Conservation (phyloP, 2,113 vertebrate genomes). For the Heptranchias perlo region DNA sequence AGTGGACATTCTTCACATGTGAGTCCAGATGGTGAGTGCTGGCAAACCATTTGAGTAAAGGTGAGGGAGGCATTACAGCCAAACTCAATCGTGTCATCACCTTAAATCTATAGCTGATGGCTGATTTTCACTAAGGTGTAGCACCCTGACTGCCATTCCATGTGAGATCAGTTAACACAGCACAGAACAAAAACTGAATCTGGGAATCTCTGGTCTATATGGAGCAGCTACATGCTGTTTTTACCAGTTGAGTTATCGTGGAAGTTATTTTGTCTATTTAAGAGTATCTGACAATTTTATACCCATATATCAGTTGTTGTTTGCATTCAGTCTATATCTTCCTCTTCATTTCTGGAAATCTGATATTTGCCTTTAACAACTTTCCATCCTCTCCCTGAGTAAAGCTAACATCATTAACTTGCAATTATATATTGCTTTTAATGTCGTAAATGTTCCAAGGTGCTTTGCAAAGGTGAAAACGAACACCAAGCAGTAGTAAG, state of each 20-base stretch:
- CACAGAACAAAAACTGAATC: background rate
- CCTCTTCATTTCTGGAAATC: background rate
- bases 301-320: background rate
- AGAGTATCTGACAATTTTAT: background rate
- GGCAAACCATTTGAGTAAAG: background rate
- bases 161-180: background rate
- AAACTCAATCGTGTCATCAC: background rate
- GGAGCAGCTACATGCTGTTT: background rate
- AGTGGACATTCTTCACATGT: background rate
- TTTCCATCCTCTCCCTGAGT: background rate
- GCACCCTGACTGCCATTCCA: background rate
- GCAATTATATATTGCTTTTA: background rate
- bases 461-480: background rate
- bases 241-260: background rate
- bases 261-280: background rate
- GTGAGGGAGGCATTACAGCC: background rate
- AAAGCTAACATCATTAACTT: background rate
- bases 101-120: background rate
- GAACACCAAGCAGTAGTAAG: background rate
- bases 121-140: background rate
- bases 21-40: background rate
- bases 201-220: background rate
- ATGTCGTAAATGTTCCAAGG: background rate
- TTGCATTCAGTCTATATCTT: background rate
- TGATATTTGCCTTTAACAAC: background rate